Conservation (phyloP, 2,113 vertebrate genomes). For the Rhombomys opimus region DNA sequence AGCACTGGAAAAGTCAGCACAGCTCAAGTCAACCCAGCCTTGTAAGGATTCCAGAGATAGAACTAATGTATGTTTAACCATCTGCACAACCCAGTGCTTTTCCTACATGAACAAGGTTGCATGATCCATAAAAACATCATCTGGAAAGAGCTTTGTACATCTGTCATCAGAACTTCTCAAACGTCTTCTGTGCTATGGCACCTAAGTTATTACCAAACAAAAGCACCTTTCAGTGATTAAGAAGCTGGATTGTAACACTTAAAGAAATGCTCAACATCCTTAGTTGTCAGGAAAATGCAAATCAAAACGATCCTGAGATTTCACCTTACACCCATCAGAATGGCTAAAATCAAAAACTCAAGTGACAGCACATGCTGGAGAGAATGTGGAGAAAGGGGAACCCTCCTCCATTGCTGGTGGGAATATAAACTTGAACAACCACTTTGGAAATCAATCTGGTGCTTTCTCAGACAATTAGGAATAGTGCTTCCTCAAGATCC, state of each 20-base stretch:
- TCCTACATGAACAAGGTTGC: slow-evolving; percentile 25
- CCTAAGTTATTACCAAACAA: slow-evolving; percentile 36
- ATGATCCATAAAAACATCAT: not conserved
- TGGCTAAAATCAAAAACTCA: no score
- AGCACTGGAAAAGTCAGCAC: slow-evolving; percentile 17
- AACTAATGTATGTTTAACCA: slow-evolving; percentile 35
- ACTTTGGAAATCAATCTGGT: no score
- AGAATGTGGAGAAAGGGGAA: no score
- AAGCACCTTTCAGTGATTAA: slow-evolving; percentile 24
- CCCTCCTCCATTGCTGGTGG: no score
- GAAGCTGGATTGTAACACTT: not conserved
- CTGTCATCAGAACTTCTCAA: slow-evolving; percentile 52
- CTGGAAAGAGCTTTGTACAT: slow-evolving; percentile 34
- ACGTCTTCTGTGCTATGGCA: not conserved
- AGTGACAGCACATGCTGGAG: no score
- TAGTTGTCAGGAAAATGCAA: no score
- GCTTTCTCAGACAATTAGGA: no score
- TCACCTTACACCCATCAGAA: no score
- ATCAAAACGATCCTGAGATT: no score
- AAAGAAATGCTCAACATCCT: no score
- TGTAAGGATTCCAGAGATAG: slow-evolving; percentile 44
- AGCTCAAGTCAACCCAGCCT: slow-evolving; percentile 24
- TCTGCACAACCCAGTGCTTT: not conserved
- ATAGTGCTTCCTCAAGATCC: no score
- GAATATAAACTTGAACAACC: no score